Percentiles rank a stretch among this genome's conserved stretches.
phyloP scores from a whole-genome alignment of 2,113 vertebrate species.

The Catharus minimus region DNA sequence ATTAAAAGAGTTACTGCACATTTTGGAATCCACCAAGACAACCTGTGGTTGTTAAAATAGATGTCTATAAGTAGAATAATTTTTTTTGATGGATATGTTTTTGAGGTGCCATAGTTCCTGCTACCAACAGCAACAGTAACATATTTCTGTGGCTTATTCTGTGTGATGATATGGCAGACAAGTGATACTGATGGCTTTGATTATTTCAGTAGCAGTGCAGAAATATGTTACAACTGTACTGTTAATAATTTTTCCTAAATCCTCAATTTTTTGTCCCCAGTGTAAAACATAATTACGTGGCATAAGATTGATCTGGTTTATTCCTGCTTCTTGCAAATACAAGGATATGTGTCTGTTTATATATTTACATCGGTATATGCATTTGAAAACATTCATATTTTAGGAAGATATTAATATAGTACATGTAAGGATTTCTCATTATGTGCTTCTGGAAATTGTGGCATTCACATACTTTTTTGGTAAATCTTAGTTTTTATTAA shows the following conservation, averaged over 20 bases:
- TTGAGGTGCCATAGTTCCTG: slow-evolving; percentile 15
- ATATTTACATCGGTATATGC: background rate
- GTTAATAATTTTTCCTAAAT: slow-evolving; percentile 1
- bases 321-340: background rate
- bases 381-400: background rate
- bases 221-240: background rate
- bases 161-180: slow-evolving; percentile 1
- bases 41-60: background rate
- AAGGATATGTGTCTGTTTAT: background rate
- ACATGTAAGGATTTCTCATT: background rate
- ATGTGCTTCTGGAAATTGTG: background rate
- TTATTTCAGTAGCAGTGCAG: slow-evolving; percentile 41
- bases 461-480: background rate
- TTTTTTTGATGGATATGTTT: slow-evolving; percentile 6
- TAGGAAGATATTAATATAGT: background rate
- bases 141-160: slow-evolving; percentile 29
- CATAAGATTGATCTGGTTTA: background rate
- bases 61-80: background rate
- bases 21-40: slow-evolving; percentile 28
- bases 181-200: slow-evolving; percentile 34
- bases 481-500: background rate
- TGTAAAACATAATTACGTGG: background rate
- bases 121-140: background rate
- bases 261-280: background rate
- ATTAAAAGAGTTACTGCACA: slow-evolving; percentile 15